phyloP scores from a whole-genome alignment of 1,140 invertebrate genomes.

The Probaryconus sp. region DNA sequence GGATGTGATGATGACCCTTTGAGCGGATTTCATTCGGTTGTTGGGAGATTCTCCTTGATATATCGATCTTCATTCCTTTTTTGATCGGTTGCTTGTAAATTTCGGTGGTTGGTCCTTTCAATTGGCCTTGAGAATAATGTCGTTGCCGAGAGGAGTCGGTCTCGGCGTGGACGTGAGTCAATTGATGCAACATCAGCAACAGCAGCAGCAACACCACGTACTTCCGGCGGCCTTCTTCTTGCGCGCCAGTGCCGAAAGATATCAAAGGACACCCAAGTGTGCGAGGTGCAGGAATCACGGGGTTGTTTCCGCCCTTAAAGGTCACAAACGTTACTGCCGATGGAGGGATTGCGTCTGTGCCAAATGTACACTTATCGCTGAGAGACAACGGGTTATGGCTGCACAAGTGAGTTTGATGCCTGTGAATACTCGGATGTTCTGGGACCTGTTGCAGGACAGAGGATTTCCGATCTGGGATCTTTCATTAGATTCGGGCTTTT shows the following conservation, averaged over 20 bases:
- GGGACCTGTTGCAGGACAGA: slow-evolving; percentile 39
- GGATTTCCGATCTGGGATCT: too few relatives aligned
- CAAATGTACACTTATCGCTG: slow-evolving; percentile 99
- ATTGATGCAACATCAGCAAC: slow-evolving; percentile 82
- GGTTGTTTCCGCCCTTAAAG: slow-evolving; percentile 97
- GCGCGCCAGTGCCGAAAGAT: slow-evolving; percentile 91
- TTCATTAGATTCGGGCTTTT: too few relatives aligned
- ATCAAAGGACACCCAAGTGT: slow-evolving; percentile 99
- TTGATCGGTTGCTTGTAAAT: too few relatives aligned
- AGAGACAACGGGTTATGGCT: slow-evolving; percentile 99
- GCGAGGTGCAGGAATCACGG: slow-evolving; percentile 98
- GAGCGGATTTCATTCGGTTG: slow-evolving; percentile 4
- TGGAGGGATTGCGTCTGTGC: slow-evolving; percentile 98
- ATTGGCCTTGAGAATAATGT: slow-evolving; percentile 79
- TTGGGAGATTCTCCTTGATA: slow-evolving; percentile 2
- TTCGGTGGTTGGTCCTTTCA: background rate
- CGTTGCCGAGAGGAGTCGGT: slow-evolving; percentile 80
- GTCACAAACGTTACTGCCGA: slow-evolving; percentile 97
- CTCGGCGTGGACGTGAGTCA: slow-evolving; percentile 89
- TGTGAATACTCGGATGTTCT: slow-evolving; percentile 7
- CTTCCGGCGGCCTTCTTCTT: slow-evolving; percentile 90
- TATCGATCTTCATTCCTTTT: too few relatives aligned
- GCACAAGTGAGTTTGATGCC: slow-evolving; percentile 84
- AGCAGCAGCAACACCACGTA: slow-evolving; percentile 87
- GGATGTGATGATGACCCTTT: slow-evolving; percentile 13